These are phyloP conservation scores for Poicephalus meyeri DNA, from an alignment of 2,113 vertebrate species.

Conservation along the genomic window DNA sequence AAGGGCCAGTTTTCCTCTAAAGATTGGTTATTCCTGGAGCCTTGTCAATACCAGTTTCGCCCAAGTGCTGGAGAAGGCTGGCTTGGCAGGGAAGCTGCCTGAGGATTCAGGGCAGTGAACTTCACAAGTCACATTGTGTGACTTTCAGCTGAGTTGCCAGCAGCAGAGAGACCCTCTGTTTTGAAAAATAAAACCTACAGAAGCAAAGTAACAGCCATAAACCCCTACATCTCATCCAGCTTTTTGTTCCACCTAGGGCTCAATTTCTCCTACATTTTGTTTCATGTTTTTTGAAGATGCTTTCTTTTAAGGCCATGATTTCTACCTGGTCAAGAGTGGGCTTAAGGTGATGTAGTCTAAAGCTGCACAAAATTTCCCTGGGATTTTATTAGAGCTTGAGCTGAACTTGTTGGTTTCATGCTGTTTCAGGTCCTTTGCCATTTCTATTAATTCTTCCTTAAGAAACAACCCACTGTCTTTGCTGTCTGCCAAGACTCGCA, in stretches of 20 bases:
- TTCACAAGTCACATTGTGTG: background rate
- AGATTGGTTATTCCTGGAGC: slow-evolving; percentile 1
- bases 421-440: background rate
- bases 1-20: slow-evolving; percentile 9
- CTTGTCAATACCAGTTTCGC: slow-evolving; percentile 23
- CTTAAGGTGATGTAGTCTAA: background rate
- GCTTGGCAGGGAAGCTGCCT: background rate
- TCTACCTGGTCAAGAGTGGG: background rate
- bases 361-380: background rate
- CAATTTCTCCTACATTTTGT: background rate
- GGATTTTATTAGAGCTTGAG: background rate
- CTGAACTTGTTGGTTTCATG: background rate
- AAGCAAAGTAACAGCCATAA: background rate
- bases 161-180: background rate
- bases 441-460: background rate
- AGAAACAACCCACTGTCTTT: background rate
- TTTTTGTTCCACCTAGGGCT: background rate
- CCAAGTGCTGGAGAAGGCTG: background rate
- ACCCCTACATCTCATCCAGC: background rate
- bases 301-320: background rate
- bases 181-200: background rate
- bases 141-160: background rate
- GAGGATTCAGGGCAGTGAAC: background rate
- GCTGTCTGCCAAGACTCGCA: background rate
- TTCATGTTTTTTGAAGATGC: background rate